Percentiles rank a stretch among this genome's conserved stretches.
Evolutionary conservation across 2,113 vertebrate species (phyloP).

Genomic region (Crotalus horridus): DNA sequence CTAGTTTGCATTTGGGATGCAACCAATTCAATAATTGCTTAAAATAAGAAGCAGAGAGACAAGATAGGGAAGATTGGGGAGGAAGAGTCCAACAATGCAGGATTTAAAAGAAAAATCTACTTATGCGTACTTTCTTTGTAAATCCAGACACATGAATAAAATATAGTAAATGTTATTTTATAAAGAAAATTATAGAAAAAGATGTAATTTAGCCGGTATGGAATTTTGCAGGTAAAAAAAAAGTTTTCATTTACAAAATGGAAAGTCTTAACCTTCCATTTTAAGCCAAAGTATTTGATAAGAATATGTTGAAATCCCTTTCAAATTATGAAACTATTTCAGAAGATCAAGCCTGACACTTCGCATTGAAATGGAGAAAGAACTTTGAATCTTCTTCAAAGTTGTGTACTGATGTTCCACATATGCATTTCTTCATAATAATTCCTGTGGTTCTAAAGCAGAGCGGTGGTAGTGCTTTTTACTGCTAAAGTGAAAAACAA

Average conservation of each 20-base stretch:
- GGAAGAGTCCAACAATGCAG: neutral
- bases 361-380: constrained; percentile 13
- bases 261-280: neutral
- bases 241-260: neutral
- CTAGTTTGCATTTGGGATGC: too few relatives aligned
- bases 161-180: neutral
- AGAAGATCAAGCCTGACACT: neutral
- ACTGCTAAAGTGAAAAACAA: constrained; percentile 10
- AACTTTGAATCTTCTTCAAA: constrained; percentile 22
- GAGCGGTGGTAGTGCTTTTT: constrained; percentile 6
- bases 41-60: neutral
- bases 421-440: constrained; percentile 4
- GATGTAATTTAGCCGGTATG: neutral
- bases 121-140: neutral
- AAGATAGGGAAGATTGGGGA: too few relatives aligned
- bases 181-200: neutral
- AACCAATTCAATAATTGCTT: neutral
- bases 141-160: neutral
- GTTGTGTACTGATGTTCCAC: constrained; percentile 18
- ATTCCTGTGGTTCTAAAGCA: constrained; percentile 14
- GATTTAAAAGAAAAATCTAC: neutral
- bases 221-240: neutral
- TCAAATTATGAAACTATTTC: neutral
- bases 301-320: neutral
- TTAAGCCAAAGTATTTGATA: neutral